Percentiles rank a stretch among this genome's conserved stretches.
These are phyloP conservation scores for Archaeoteleia sp. DNA, from an alignment of 2,888 invertebrate species.

Conservation along the genomic window DNA sequence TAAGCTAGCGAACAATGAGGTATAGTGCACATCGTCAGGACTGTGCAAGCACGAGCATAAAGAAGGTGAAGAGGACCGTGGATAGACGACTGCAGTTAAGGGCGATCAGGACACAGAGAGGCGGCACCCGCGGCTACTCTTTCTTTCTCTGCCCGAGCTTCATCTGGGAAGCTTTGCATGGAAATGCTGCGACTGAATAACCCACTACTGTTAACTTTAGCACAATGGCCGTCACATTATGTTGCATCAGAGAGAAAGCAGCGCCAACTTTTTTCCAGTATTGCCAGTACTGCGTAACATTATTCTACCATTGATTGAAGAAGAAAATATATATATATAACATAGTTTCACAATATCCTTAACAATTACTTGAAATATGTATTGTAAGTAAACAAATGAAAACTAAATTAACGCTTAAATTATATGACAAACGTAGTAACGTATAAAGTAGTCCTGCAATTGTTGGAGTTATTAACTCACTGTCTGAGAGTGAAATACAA, in stretches of 20 bases:
- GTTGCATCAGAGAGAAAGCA: slow-evolving; percentile 64
- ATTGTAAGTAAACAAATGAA: too few species aligned
- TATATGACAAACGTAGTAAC: too few species aligned
- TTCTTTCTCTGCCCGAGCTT: slow-evolving; percentile 63
- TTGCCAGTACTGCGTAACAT: slow-evolving; percentile 20
- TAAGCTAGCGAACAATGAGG: slow-evolving; percentile 63
- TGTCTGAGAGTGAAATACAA: slow-evolving; percentile 20
- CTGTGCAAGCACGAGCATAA: slow-evolving; percentile 23
- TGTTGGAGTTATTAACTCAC: slow-evolving; percentile 45
- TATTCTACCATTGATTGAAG: too few species aligned
- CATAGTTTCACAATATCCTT: too few species aligned
- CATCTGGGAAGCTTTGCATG: slow-evolving; percentile 65
- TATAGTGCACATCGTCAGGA: slow-evolving; percentile 59
- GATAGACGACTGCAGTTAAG: slow-evolving; percentile 60
- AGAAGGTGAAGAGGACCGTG: slow-evolving; percentile 51
- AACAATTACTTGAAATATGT: too few species aligned
- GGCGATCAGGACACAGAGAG: slow-evolving; percentile 67
- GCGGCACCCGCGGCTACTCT: slow-evolving; percentile 69
- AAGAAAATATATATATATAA: too few species aligned
- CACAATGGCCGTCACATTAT: slow-evolving; percentile 71
- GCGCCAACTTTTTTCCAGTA: slow-evolving; percentile 48
- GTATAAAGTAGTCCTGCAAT: slow-evolving; percentile 27
- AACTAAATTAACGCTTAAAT: too few species aligned
- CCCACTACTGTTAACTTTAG: slow-evolving; percentile 66
- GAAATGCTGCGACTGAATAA: slow-evolving; percentile 69